Percentiles rank a stretch among this genome's conserved stretches.
Conservation (phyloP, 2,797 vertebrate species). For the Setipinna tenuifilis region DNA sequence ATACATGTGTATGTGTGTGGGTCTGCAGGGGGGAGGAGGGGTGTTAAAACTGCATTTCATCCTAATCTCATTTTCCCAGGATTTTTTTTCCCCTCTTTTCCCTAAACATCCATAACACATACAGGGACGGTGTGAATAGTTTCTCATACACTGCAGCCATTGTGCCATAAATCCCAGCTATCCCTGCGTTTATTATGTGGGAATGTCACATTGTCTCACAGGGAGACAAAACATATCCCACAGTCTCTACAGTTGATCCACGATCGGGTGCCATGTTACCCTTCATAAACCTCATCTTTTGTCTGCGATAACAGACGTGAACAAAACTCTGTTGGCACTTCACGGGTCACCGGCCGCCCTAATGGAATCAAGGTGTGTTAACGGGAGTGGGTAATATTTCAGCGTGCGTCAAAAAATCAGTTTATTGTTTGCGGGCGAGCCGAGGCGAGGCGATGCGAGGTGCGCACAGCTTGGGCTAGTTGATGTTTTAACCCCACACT, state of each 20-base stretch:
- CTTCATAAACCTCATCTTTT: constrained; percentile 12
- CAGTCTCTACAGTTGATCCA: background rate
- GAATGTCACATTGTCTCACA: constrained; percentile 10
- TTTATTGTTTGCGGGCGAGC: background rate
- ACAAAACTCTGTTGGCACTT: background rate
- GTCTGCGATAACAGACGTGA: background rate
- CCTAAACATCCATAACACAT: constrained; percentile 13
- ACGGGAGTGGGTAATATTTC: background rate
- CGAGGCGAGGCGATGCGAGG: no score
- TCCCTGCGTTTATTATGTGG: background rate
- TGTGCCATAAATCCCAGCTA: background rate
- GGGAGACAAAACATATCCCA: constrained; percentile 15
- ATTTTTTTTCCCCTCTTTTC: background rate
- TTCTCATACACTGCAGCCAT: constrained; percentile 5
- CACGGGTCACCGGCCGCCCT: background rate
- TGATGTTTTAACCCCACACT: background rate
- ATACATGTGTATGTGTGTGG: background rate
- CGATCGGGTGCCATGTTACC: background rate
- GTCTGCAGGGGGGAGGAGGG: background rate
- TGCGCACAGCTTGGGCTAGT: background rate
- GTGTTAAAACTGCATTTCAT: constrained; percentile 20
- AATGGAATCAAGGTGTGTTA: constrained; percentile 11
- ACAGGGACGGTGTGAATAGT: constrained; percentile 13
- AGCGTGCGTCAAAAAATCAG: background rate
- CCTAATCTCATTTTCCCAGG: constrained; percentile 23